phyloP scores from a whole-genome alignment of 1,140 invertebrate species.

The Hormaphis cornu region DNA sequence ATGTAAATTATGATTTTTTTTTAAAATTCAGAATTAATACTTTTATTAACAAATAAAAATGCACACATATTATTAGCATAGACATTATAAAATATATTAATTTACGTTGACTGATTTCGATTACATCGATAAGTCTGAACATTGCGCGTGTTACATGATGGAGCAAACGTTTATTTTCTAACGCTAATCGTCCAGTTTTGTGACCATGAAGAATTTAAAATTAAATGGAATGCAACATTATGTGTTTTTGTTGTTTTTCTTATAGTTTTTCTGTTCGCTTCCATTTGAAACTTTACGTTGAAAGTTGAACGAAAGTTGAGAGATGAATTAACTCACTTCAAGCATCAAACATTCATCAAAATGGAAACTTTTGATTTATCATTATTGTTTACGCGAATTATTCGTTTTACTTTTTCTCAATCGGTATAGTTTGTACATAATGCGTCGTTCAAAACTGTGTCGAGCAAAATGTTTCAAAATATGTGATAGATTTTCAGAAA shows the following conservation, averaged over 20 bases:
- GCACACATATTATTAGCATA: too few relatives aligned
- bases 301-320: not conserved
- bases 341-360: not conserved
- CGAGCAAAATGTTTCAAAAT: too few relatives aligned
- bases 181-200: not conserved
- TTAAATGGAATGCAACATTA: not conserved
- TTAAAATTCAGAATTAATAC: too few relatives aligned
- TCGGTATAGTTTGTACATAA: not conserved
- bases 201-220: not conserved
- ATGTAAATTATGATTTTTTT: too few relatives aligned
- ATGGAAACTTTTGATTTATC: slow-evolving; percentile 11
- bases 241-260: not conserved
- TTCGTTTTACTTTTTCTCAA: not conserved
- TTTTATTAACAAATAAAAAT: too few relatives aligned
- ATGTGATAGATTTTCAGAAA: too few relatives aligned
- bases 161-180: not conserved
- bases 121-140: not conserved
- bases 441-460: not conserved
- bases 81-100: too few relatives aligned
- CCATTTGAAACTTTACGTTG: not conserved
- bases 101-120: too few relatives aligned
- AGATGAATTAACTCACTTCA: not conserved
- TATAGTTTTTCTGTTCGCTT: not conserved
- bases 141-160: not conserved
- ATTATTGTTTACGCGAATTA: not conserved